phyloP scores from a whole-genome alignment of 2,888 invertebrate genomes.

The Mesochorus sp. region DNA sequence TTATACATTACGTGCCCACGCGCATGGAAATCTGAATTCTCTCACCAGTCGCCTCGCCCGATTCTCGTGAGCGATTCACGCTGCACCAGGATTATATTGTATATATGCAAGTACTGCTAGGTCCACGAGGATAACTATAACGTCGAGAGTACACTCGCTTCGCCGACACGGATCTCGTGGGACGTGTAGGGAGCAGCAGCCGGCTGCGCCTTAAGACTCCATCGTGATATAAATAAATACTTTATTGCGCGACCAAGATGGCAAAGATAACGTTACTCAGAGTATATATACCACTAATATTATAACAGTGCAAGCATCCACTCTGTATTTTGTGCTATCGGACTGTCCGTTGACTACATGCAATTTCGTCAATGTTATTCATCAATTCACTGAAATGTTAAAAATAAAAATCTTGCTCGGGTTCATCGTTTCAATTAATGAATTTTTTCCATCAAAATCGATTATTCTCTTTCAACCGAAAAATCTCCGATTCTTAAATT shows the following conservation, averaged over 20 bases:
- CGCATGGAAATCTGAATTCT: constrained; percentile 56
- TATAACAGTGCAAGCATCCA: constrained; percentile 3
- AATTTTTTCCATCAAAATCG: too few species aligned
- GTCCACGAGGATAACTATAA: constrained; percentile 23
- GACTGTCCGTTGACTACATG: too few species aligned
- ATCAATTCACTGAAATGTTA: background rate
- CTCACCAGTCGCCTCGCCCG: constrained; percentile 48
- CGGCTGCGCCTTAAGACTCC: constrained; percentile 47
- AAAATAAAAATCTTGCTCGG: too few species aligned
- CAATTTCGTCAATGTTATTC: background rate
- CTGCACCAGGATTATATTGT: constrained; percentile 9
- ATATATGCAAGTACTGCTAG: constrained; percentile 7
- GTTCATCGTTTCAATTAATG: too few species aligned
- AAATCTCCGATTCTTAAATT: too few species aligned
- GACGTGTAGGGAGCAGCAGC: constrained; percentile 43
- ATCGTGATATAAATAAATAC: constrained; percentile 52
- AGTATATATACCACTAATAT: constrained; percentile 15
- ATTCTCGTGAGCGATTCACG: constrained; percentile 30
- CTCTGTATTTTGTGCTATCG: constrained; percentile 5
- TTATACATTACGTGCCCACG: constrained; percentile 52
- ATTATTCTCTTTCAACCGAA: too few species aligned
- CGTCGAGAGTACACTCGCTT: constrained; percentile 39
- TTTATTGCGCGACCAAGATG: constrained; percentile 52
- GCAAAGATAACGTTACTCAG: constrained; percentile 41
- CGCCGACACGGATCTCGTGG: constrained; percentile 50